phyloP scores from a whole-genome alignment of 2,888 invertebrate species.

The Altica lythri region DNA sequence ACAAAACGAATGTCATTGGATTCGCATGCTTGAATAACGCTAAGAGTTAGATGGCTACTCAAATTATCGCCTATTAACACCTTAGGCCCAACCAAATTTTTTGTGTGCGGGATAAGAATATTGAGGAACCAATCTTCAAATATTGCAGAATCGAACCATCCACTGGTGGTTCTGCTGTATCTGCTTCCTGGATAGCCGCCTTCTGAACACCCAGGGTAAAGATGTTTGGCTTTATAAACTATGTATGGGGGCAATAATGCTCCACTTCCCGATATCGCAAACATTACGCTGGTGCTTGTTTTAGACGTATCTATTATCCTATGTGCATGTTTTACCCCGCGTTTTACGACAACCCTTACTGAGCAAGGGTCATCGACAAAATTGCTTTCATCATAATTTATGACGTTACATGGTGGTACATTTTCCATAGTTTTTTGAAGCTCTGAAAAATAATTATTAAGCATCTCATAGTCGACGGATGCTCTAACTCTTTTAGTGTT shows the following conservation, averaged over 20 bases:
- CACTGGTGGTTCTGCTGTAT: constrained; percentile 43
- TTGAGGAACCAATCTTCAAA: constrained; percentile 41
- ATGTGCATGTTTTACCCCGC: constrained; percentile 16
- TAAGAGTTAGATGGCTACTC: constrained; percentile 38
- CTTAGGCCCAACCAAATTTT: constrained; percentile 42
- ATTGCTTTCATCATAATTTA: constrained; percentile 33
- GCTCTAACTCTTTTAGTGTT: constrained; percentile 18
- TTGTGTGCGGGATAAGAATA: constrained; percentile 38
- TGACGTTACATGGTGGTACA: constrained; percentile 13
- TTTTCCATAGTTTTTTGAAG: constrained; percentile 9
- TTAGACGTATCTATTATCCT: constrained; percentile 40
- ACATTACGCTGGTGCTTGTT: constrained; percentile 23
- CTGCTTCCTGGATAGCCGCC: constrained; percentile 40
- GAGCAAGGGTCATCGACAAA: constrained; percentile 26
- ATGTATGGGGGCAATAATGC: constrained; percentile 36
- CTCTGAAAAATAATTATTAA: constrained; percentile 20
- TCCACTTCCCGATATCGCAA: constrained; percentile 20
- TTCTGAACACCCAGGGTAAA: constrained; percentile 43
- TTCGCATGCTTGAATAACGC: constrained; percentile 44
- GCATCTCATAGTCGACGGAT: constrained; percentile 6
- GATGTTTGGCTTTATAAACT: too few species aligned
- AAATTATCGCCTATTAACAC: constrained; percentile 49
- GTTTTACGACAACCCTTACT: constrained; percentile 34
- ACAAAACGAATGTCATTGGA: constrained; percentile 44
- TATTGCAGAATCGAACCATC: constrained; percentile 38